Evolutionary conservation across 2,888 invertebrate genomes (phyloP), one percentile per base, ranked within the genome.

Genomic region (Cataglyphis altisquamis): DNA sequence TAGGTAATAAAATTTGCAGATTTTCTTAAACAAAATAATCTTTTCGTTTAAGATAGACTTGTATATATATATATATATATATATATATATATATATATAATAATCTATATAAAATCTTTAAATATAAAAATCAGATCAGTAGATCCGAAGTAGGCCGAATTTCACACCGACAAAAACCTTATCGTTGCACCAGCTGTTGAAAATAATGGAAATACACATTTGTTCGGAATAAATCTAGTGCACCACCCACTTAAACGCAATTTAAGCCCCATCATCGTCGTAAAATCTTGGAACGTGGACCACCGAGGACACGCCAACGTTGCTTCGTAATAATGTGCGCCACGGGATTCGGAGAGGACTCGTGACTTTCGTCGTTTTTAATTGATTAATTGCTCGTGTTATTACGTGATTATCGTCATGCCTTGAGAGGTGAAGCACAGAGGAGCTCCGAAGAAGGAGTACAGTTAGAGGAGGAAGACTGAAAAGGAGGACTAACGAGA

Each of bases 351-450:
- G 66, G 82, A 12, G 25, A 82, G 86, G 86, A 88, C 84, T 89
- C 87, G 87, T 84, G 88, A 88, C 89, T 89, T 92, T 86, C 83
- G 86, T 87, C 86, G 85, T 80, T 90, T 87, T 83, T 93, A 92
- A 94, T 94, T 92, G 91, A 92, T 92, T 93, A 93, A 93, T 93
- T 90, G 92, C 89, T 90, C 87, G 88, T 88, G 89, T 89, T 89
- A 92, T 93, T 92, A 92, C 87, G 87, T 89, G 92, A 92, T 93
- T 91, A 92, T 90, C 88, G 87, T 88, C 86, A 88, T 86, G 88
- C 83, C 89, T 89, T 73, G 74, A 87, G 86, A 84, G 80, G 81
- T 78, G 29, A 36, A n/a, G 36, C 73, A 39, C 63, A 21, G 36
- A 52, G 83, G 57, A 83, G 18, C 48, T 48, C 48, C 18, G 85